Conservation (phyloP, 2,797 vertebrate species). For the Hyperoplus lanceolatus region DNA sequence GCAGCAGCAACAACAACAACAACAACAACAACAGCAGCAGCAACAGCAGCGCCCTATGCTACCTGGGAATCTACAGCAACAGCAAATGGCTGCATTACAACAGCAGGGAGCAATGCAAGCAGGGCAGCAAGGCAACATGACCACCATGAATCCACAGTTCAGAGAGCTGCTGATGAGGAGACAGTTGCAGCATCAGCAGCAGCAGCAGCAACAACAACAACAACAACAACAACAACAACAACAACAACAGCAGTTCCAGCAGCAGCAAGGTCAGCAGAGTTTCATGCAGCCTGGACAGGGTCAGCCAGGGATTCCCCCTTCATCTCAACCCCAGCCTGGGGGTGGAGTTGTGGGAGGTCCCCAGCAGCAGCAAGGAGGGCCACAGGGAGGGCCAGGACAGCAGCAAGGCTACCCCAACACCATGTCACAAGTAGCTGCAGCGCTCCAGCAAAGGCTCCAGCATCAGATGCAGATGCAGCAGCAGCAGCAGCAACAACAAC, state of each 20-base stretch:
- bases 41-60: conserved; percentile 81
- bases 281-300: conserved; percentile 82
- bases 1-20: conserved; percentile 77
- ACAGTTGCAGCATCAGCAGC: conserved; percentile 84
- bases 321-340: conserved; percentile 79
- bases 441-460: conserved; percentile 88
- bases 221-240: conserved; percentile 87
- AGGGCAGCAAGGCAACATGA: conserved; percentile 90
- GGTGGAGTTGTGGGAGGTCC: conserved; percentile 76
- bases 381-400: conserved; percentile 76
- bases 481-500: conserved; percentile 82
- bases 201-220: conserved; percentile 83
- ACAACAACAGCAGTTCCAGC: conserved; percentile 92
- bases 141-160: conserved; percentile 90
- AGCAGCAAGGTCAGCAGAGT: conserved; percentile 79
- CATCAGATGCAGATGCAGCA: conserved; percentile 35
- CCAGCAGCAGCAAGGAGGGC: conserved; percentile 87
- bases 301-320: conserved; percentile 72
- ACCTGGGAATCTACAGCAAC: conserved; percentile 84
- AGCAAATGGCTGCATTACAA: conserved; percentile 87
- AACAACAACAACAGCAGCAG: conserved; percentile 86
- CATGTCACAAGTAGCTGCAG: conserved; percentile 82
- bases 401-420: conserved; percentile 85
- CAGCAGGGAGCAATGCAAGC: conserved; percentile 86
- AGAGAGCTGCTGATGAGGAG: conserved; percentile 91